These are phyloP conservation scores for Boulengeromyrus knoepffleri DNA, from an alignment of 2,113 vertebrate genomes.

Conservation along the genomic window DNA sequence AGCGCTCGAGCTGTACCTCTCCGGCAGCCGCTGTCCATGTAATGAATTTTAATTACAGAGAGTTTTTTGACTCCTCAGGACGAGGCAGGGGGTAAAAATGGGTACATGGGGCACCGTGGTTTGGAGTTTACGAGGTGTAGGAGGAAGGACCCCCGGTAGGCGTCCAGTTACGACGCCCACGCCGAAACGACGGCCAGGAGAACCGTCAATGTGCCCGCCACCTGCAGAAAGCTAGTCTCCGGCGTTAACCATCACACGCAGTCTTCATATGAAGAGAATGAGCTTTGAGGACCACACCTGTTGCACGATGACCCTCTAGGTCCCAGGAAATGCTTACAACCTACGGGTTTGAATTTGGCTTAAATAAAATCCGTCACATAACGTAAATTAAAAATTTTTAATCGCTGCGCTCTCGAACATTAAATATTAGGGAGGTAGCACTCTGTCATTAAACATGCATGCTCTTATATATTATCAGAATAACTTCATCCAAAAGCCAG, in stretches of 20 bases:
- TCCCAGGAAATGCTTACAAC: not conserved
- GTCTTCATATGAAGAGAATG: not conserved
- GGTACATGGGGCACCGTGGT: not conserved
- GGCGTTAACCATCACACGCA: not conserved
- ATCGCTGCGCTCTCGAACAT: not conserved
- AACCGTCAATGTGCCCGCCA: not conserved
- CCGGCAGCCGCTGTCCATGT: not conserved
- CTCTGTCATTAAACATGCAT: not conserved
- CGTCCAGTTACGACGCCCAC: not conserved
- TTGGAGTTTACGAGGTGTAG: not conserved
- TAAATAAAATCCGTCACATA: not conserved
- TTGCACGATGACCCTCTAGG: not conserved
- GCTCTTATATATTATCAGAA: not conserved
- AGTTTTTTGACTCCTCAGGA: not conserved
- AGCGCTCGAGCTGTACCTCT: not conserved
- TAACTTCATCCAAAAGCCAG: not conserved
- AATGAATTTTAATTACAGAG: not conserved
- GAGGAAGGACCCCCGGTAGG: not conserved
- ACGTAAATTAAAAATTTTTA: not conserved
- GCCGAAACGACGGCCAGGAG: not conserved
- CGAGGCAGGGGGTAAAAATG: not conserved
- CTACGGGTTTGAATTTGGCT: not conserved
- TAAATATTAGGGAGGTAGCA: not conserved
- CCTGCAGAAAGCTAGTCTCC: not conserved
- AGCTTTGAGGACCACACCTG: not conserved